Percentiles rank a stretch among this genome's conserved stretches.
Evolutionary conservation across 2,797 vertebrate species (phyloP).

Genomic region (Arrhamphus sclerolepis): DNA sequence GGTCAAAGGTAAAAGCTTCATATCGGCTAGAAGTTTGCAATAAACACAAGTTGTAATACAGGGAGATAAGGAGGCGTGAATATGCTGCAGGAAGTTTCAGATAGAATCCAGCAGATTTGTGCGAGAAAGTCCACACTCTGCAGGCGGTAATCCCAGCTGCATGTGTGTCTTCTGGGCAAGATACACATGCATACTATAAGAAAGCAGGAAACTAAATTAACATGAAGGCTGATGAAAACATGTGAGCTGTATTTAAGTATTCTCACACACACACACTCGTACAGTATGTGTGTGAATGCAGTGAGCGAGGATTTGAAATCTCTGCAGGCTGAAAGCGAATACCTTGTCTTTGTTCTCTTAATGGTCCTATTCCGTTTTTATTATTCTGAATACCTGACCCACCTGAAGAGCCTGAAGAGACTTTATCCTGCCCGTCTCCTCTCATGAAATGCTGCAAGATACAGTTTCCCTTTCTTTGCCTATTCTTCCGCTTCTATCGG

Average conservation of each 20-base stretch:
- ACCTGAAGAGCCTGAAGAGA: constrained; percentile 66
- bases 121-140: constrained; percentile 52
- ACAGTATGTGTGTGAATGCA: constrained; percentile 12
- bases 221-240: background rate
- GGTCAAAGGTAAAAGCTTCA: constrained; percentile 64
- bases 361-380: constrained; percentile 71
- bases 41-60: constrained; percentile 50
- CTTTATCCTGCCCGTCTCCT: constrained; percentile 40
- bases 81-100: constrained; percentile 59
- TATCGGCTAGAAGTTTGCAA: constrained; percentile 51
- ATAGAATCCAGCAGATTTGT: constrained; percentile 62
- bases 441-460: constrained; percentile 53
- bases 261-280: too few species aligned
- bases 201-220: background rate
- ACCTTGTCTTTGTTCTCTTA: constrained; percentile 65
- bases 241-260: background rate
- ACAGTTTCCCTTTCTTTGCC: constrained; percentile 64
- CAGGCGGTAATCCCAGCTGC: constrained; percentile 36
- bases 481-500: constrained; percentile 52
- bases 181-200: constrained; percentile 7
- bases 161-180: constrained; percentile 10
- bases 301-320: constrained; percentile 38
- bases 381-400: constrained; percentile 69
- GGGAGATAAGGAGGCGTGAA: constrained; percentile 68
- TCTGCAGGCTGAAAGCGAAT: constrained; percentile 58